Conservation (phyloP, 2,113 vertebrate genomes). For the Excalfactoria chinensis region DNA sequence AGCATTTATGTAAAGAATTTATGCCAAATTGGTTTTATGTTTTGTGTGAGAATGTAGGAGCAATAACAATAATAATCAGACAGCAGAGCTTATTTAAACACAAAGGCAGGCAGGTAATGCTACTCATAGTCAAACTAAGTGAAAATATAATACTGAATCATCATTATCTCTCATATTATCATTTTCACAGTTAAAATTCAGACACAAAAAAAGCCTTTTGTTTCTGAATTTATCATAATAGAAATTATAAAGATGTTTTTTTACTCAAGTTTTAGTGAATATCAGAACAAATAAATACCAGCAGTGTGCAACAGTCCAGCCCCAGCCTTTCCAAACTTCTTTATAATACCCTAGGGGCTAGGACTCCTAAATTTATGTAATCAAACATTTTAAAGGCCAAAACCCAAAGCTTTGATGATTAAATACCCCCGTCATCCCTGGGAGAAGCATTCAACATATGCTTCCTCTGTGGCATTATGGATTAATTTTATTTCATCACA, state of each 20-base stretch:
- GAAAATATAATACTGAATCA: background rate
- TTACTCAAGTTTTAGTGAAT: background rate
- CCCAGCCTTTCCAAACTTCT: background rate
- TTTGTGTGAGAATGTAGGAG: background rate
- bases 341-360: background rate
- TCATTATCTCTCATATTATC: background rate
- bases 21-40: conserved; percentile 6
- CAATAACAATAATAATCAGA: conserved; percentile 2
- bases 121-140: background rate
- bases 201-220: background rate
- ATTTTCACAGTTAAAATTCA: background rate
- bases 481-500: conserved; percentile 20
- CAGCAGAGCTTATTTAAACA: background rate
- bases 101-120: background rate
- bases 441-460: background rate
- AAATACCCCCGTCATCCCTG: background rate
- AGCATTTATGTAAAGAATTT: background rate
- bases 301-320: background rate
- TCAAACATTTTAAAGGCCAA: conserved; percentile 35
- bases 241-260: background rate
- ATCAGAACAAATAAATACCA: background rate
- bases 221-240: background rate
- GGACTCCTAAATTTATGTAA: background rate
- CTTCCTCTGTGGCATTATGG: background rate
- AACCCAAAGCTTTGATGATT: conserved; percentile 11